Percentiles rank a stretch among this genome's conserved stretches.
phyloP scores from a whole-genome alignment of 2,797 vertebrate genomes.

The Mico argentatus region DNA sequence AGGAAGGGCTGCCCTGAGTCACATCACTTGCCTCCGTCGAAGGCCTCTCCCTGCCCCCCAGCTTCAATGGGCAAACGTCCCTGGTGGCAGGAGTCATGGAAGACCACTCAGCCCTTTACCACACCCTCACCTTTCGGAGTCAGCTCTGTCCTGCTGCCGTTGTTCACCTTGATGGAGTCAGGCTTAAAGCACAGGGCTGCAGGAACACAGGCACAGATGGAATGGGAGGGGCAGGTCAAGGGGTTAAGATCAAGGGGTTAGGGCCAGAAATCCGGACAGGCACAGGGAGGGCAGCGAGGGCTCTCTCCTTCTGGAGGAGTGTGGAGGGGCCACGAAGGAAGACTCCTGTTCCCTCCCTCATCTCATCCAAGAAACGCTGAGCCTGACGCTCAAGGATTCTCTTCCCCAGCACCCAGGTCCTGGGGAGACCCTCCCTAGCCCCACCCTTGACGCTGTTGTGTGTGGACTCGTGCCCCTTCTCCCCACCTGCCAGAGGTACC shows the following conservation, averaged over 20 bases:
- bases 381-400: neutral
- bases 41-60: neutral
- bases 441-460: neutral
- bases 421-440: neutral
- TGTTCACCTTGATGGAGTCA: conserved; percentile 53
- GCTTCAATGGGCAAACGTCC: neutral
- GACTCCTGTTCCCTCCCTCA: neutral
- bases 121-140: neutral
- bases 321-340: neutral
- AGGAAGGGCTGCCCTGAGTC: neutral
- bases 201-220: neutral
- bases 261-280: neutral
- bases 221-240: neutral
- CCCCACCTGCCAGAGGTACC: neutral
- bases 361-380: neutral
- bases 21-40: neutral
- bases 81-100: neutral
- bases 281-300: neutral
- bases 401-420: neutral
- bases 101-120: neutral
- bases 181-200: conserved; percentile 63
- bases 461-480: neutral
- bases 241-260: neutral
- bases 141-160: neutral
- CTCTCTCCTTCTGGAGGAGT: neutral